Conservation (phyloP, 2,113 vertebrate genomes). For the Paracanthobrama guichenoti region DNA sequence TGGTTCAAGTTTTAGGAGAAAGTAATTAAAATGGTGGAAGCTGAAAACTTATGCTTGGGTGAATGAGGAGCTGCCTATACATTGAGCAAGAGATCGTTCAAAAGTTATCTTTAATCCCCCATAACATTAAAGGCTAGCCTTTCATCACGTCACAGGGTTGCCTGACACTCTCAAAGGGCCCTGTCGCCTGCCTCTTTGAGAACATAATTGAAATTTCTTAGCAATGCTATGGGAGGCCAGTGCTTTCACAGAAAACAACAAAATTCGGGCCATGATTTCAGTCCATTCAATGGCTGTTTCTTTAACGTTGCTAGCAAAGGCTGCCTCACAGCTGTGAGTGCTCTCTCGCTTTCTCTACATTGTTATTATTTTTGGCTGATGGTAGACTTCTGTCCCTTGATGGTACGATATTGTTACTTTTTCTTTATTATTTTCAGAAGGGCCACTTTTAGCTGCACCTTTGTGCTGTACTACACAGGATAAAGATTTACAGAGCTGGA, state of each 20-base stretch:
- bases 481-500: conserved; percentile 10
- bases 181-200: conserved; percentile 65
- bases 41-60: conserved; percentile 73
- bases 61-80: conserved; percentile 77
- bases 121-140: conserved; percentile 77
- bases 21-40: conserved; percentile 80
- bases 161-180: conserved; percentile 71
- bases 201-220: conserved; percentile 75
- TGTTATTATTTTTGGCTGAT: conserved; percentile 29
- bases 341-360: conserved; percentile 1
- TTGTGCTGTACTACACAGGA: neutral
- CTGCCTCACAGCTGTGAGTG: conserved; percentile 28
- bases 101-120: conserved; percentile 80
- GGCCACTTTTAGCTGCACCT: neutral
- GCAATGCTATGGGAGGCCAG: conserved; percentile 60
- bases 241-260: conserved; percentile 70
- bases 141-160: conserved; percentile 78
- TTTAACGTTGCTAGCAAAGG: neutral
- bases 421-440: conserved; percentile 39
- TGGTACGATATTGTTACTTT: conserved; percentile 11
- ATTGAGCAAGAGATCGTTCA: conserved; percentile 72
- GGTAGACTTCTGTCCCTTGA: conserved; percentile 25
- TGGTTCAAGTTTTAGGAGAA: conserved; percentile 78
- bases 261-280: conserved; percentile 65
- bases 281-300: conserved; percentile 47